Evolutionary conservation across 2,797 vertebrate genomes (phyloP), one percentile per base, ranked within the genome.

Genomic region (Pterois miles): DNA sequence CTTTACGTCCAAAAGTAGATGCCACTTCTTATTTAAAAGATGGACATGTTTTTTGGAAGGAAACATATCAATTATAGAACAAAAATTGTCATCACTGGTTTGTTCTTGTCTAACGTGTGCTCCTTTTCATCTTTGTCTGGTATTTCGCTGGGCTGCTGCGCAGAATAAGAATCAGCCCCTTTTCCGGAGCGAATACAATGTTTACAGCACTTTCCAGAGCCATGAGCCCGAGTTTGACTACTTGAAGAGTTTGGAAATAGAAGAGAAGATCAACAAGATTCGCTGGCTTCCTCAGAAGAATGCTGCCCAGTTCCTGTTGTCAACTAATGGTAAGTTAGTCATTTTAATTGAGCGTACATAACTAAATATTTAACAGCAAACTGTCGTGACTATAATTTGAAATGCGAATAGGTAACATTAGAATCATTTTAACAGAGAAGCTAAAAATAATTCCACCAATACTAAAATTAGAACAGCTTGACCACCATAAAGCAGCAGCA

Each of bases 201-300:
- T 99, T 96, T 99, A 99, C 96, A 99, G 98, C 97, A 99, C 98
- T 94, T 99, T 99, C 95, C 98, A 99, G 96, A 99, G 98, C 95
- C 98, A 99, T 72, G 98, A 99, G 94, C 98, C 98, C 11, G 98
- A 99, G 91, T 99, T 99, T 74, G 98, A 99, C 96, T 99, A 99
- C 96, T 96, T 99, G 95, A 99, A 99, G 96, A 99, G 98, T 93
- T 97, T 99, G 96, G 98, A 99, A 96, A 99, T 99, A 74, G 98
- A 99, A 94, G 98, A 99, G 90, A 99, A 99, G 95, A 99, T 99
- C 95, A 99, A 99, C 93, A 99, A 99, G 95, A 99, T 99, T 88
- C 97, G 98, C 91, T 99, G 98, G 98, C 96, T 99, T 88, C 98
- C 98, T 78, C 98, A 99, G 95, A 98, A 99, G 93, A 99, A 99